Conservation (phyloP, 2,113 vertebrate species). For the Ceyx margarethae region DNA sequence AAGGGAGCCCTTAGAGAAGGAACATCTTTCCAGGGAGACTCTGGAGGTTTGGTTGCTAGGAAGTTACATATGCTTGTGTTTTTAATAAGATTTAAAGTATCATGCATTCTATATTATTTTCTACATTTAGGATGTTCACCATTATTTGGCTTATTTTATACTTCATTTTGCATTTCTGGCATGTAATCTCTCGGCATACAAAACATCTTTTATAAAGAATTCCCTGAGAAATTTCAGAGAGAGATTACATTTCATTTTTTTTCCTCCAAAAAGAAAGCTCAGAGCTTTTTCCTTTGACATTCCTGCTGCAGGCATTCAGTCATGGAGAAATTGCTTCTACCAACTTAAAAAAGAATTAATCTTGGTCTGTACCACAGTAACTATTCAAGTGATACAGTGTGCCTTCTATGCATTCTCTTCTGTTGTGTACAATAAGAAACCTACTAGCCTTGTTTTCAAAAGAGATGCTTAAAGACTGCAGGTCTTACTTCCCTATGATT, state of each 20-base stretch:
- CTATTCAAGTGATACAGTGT: constrained; percentile 13
- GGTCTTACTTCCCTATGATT: constrained; percentile 47
- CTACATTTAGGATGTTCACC: constrained; percentile 66
- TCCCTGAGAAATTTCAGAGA: constrained; percentile 59
- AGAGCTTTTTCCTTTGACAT: constrained; percentile 29
- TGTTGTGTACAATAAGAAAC: constrained; percentile 15
- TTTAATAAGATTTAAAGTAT: constrained; percentile 80
- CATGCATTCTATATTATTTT: constrained; percentile 77
- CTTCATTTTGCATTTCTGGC: constrained; percentile 69
- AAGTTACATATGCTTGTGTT: constrained; percentile 76
- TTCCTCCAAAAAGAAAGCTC: constrained; percentile 22
- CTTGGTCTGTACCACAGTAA: constrained; percentile 32
- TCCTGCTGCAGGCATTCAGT: constrained; percentile 48
- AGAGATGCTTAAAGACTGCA: constrained; percentile 7
- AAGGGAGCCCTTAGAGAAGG: constrained; percentile 58
- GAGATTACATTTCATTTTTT: constrained; percentile 38
- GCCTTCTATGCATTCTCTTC: not conserved
- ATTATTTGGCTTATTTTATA: constrained; percentile 72
- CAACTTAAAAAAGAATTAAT: constrained; percentile 52
- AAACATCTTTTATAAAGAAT: constrained; percentile 58
- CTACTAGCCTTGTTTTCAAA: constrained; percentile 57
- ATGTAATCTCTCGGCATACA: constrained; percentile 56
- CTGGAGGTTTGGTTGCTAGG: constrained; percentile 78
- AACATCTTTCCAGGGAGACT: constrained; percentile 71
- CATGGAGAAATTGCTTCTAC: constrained; percentile 60